These are phyloP conservation scores for Pteronura brasiliensis DNA, from an alignment of 2,113 vertebrate genomes.

Conservation along the genomic window DNA sequence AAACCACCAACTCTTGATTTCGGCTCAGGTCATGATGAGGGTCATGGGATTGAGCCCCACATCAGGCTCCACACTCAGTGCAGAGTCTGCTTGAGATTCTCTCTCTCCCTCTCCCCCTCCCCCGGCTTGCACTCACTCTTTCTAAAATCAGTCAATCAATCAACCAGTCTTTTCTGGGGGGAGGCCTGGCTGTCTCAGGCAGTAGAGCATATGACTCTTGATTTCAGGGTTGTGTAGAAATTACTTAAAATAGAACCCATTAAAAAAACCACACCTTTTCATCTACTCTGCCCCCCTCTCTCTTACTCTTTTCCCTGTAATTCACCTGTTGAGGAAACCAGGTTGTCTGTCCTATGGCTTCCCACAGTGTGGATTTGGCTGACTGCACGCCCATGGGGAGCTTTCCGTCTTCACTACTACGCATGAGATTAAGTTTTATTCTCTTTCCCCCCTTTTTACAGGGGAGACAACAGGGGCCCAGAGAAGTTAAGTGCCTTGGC, in stretches of 20 bases:
- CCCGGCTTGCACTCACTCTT: too few relatives aligned
- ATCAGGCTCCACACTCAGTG: too few relatives aligned
- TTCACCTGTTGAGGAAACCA: not conserved
- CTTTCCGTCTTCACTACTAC: not conserved
- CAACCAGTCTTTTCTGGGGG: too few relatives aligned
- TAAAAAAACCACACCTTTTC: not conserved
- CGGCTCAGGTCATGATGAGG: too few relatives aligned
- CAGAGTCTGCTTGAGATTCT: too few relatives aligned
- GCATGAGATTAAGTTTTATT: not conserved
- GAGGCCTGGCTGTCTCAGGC: too few relatives aligned
- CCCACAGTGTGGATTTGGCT: not conserved
- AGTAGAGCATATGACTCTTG: too few relatives aligned
- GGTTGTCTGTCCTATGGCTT: not conserved
- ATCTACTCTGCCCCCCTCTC: not conserved
- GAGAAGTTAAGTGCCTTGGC: not conserved
- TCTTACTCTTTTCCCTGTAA: not conserved
- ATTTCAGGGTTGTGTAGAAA: not conserved
- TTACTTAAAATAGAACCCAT: not conserved
- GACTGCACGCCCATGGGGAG: not conserved
- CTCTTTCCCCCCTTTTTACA: not conserved
- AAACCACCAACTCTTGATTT: too few relatives aligned
- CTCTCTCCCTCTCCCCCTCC: too few relatives aligned
- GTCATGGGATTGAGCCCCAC: too few relatives aligned
- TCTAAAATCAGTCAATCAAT: too few relatives aligned
- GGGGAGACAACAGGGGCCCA: not conserved